Evolutionary conservation across 2,113 vertebrate genomes (phyloP), one percentile per base, ranked within the genome.

Genomic region (Cyanoderma ruficeps): DNA sequence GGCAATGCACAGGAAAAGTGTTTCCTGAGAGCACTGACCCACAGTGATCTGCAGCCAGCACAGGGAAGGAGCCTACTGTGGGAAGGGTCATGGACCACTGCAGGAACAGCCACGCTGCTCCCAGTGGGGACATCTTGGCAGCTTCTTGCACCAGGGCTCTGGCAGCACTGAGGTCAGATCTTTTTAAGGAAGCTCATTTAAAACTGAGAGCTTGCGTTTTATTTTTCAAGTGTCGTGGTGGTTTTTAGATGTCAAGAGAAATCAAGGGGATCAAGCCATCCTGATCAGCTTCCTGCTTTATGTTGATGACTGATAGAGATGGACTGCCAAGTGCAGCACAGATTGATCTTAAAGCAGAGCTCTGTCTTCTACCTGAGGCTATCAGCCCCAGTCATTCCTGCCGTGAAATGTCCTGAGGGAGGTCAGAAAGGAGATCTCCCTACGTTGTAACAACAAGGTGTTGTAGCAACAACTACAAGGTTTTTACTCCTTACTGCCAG

Each of bases 161-260:
- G 44, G n/a, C 63, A 79, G 22, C 25, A 27, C 39, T 60, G 63
- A 72, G 68, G 27, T 35, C 63, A 41, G 27, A 35, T 72, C n/a
- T 83, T 89, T 87, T 89, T 83, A 84, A 81, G 59, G 46, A 76
- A 93, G 31, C n/a, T 87, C 22, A 8, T 89, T 89, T 86, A 68
- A 69, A 72, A 52, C 35, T 6, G 46, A 81, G 60, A 80, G 24
- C 13, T 9, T 63, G 13, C 4, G 1, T 75, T 78, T 87, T 52
- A 35, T 70, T 86, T 93, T 83, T 44, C 8, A 67, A 76, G 52
- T 42, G 30, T 88, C 80, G 55, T 0, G 1, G 31, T 63, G 57
- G 6, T 53, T 95, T 89, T 80, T 24, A 61, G 80, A 77, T 72
- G 30, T 30, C 57, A 52, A 67, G 42, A 55, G 79, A 71, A 94